Conservation (phyloP, 1,140 invertebrate genomes). For the Holcopasites calliopsidis region DNA sequence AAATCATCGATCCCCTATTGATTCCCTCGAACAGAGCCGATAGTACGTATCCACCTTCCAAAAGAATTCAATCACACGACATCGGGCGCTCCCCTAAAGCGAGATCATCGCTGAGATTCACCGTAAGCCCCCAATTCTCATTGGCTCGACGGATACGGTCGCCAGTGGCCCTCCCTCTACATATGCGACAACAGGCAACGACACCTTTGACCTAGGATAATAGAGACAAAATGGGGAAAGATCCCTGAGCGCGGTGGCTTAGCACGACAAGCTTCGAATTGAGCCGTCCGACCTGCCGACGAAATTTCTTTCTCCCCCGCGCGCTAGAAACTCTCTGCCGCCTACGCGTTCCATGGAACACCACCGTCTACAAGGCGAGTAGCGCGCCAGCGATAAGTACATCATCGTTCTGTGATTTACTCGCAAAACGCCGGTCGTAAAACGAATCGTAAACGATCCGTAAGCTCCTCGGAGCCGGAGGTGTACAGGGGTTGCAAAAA, state of each 20-base stretch:
- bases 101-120: neutral
- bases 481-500: neutral
- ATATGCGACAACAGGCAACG: neutral
- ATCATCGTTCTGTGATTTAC: slow-evolving; percentile 21
- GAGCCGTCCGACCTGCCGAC: neutral
- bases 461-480: too few species aligned
- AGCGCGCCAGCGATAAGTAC: neutral
- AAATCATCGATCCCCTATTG: too few species aligned
- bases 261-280: too few species aligned
- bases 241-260: neutral
- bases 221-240: slow-evolving; percentile 10
- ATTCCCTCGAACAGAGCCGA: too few species aligned
- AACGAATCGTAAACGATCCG: slow-evolving; percentile 24
- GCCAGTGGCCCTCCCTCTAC: neutral
- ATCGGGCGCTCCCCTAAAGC: neutral
- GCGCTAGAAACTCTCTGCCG: neutral
- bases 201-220: neutral
- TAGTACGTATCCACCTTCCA: too few species aligned
- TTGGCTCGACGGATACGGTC: neutral
- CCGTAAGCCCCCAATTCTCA: neutral
- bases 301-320: neutral
- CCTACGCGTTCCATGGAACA: too few species aligned
- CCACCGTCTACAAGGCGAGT: neutral
- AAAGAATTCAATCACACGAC: neutral
- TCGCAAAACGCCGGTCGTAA: slow-evolving; percentile 1